Percentiles rank a stretch among this genome's conserved stretches.
phyloP scores from a whole-genome alignment of 2,797 vertebrate genomes.

The Heterohyrax brucei region DNA sequence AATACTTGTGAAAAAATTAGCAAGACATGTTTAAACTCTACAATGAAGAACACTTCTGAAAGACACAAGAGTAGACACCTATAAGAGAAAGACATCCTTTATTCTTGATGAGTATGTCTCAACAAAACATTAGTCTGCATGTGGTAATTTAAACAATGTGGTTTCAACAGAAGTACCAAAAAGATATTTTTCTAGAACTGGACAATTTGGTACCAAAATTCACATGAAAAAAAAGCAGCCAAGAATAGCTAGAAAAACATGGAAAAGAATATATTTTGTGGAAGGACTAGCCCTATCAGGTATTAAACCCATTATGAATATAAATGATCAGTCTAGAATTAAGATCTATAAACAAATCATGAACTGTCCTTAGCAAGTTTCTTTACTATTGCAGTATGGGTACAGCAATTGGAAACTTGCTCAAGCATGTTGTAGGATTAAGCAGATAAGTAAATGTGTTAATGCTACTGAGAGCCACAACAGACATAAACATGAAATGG shows the following conservation, averaged over 20 bases:
- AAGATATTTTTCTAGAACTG: neutral
- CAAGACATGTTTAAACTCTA: neutral
- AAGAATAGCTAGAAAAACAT: neutral
- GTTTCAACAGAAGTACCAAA: neutral
- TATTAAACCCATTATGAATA: neutral
- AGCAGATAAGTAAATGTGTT: rapidly evolving
- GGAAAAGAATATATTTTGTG: neutral
- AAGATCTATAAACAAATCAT: neutral
- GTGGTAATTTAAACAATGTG: neutral
- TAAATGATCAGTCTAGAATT: neutral
- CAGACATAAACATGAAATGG: rapidly evolving
- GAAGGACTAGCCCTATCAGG: neutral
- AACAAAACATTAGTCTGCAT: neutral
- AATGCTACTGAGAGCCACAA: neutral
- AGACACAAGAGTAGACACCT: neutral
- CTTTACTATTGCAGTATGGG: rapidly evolving
- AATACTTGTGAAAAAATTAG: neutral
- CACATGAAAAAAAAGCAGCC: neutral
- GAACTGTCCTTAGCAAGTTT: neutral
- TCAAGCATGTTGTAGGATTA: rapidly evolving
- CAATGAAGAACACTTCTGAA: neutral
- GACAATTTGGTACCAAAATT: neutral
- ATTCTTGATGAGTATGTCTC: neutral
- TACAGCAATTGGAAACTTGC: neutral
- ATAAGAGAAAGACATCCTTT: neutral